These are phyloP conservation scores for Falco concolor DNA, from an alignment of 2,797 vertebrate species.

Conservation along the genomic window DNA sequence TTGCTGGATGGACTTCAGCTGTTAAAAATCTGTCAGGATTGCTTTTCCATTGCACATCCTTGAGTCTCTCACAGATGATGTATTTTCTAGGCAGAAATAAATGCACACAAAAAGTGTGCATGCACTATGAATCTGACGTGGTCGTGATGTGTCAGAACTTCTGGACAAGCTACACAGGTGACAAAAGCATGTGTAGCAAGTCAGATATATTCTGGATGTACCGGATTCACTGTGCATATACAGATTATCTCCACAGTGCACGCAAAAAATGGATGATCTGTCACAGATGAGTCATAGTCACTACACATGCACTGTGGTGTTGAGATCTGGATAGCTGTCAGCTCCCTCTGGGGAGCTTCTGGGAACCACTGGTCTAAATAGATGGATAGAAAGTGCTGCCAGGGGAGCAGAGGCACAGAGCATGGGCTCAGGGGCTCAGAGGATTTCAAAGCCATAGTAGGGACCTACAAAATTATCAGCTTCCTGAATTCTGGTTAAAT, in stretches of 20 bases:
- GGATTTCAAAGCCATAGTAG: background rate
- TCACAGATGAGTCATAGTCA: conserved; percentile 28
- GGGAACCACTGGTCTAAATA: background rate
- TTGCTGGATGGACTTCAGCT: background rate
- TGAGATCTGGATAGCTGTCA: conserved; percentile 14
- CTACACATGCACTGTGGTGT: background rate
- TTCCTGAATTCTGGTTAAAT: background rate
- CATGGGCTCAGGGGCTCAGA: background rate
- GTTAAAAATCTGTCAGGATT: background rate
- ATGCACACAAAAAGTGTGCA: background rate
- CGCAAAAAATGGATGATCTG: background rate
- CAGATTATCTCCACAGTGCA: background rate
- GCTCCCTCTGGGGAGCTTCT: background rate
- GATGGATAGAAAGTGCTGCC: background rate
- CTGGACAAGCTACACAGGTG: background rate
- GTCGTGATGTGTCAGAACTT: background rate
- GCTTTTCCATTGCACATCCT: background rate
- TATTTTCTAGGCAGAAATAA: background rate
- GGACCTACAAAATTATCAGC: background rate
- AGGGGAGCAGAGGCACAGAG: background rate
- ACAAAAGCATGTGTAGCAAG: background rate
- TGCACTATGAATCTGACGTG: background rate
- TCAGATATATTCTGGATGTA: background rate
- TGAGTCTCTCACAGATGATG: background rate
- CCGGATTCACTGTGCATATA: background rate